Evolutionary conservation across 1,140 invertebrate species (phyloP).

Genomic region (Armadillidium nasatum): DNA sequence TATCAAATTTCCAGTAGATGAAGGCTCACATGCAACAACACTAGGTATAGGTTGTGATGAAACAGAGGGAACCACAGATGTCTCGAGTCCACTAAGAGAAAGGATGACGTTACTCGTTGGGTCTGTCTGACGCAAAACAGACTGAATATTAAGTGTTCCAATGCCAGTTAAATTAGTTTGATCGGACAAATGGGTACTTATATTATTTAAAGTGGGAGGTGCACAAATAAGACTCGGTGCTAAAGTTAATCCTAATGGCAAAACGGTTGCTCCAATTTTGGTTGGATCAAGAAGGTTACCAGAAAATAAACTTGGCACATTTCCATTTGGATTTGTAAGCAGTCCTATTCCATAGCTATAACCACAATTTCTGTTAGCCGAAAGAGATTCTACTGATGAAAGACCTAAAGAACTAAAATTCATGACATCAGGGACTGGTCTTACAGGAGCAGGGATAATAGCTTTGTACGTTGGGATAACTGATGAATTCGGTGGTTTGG

Average conservation of each 20-base stretch:
- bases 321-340: background rate
- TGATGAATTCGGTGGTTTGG: background rate
- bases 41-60: background rate
- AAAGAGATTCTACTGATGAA: background rate
- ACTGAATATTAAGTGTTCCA: background rate
- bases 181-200: background rate
- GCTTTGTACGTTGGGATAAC: background rate
- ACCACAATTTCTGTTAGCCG: background rate
- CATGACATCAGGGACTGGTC: background rate
- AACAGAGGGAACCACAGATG: background rate
- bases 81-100: background rate
- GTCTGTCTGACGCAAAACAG: background rate
- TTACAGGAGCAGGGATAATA: background rate
- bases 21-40: background rate
- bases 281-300: background rate
- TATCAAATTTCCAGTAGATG: background rate
- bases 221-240: background rate
- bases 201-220: background rate
- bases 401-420: slow-evolving; percentile 8
- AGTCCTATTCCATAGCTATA: slow-evolving; percentile 1
- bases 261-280: background rate
- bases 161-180: background rate
- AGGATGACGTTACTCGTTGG: background rate
- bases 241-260: background rate
- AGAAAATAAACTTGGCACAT: slow-evolving; percentile 8